These are phyloP conservation scores for Mystacornis crossleyi DNA, from an alignment of 2,113 vertebrate genomes.

Conservation along the genomic window DNA sequence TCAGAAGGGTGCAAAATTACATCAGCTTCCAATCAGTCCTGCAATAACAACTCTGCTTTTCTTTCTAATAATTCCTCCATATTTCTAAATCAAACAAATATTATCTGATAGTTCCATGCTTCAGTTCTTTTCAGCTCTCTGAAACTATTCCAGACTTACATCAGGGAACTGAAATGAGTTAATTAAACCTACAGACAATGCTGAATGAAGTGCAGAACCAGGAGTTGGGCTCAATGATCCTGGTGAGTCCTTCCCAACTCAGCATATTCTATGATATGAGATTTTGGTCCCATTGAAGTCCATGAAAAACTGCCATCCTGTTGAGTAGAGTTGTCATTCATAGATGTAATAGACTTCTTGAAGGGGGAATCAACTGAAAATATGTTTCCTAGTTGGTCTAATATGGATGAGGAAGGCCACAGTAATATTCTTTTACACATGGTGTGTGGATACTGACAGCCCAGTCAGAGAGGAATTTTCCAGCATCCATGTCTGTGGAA, in stretches of 20 bases:
- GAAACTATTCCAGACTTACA: neutral
- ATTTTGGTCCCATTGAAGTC: neutral
- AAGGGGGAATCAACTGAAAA: neutral
- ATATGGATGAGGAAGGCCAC: neutral
- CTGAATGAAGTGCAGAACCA: neutral
- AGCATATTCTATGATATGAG: neutral
- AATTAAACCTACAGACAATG: neutral
- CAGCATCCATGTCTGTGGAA: too few species aligned
- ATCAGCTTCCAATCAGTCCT: neutral
- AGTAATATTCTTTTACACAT: neutral
- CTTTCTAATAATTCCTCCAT: neutral
- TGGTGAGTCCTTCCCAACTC: neutral
- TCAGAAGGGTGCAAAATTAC: neutral
- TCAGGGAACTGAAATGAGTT: neutral
- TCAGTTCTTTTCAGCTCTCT: neutral
- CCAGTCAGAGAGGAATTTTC: too few species aligned
- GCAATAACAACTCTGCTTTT: neutral
- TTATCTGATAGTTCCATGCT: neutral
- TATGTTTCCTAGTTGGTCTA: neutral
- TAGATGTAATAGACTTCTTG: neutral
- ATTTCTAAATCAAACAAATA: neutral
- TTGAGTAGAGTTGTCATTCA: neutral
- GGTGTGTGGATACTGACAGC: too few species aligned
- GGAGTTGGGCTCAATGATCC: accelerated
- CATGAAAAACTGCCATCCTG: neutral